Conservation (phyloP, 1,140 invertebrate species). For the Listronotus oregonensis region DNA sequence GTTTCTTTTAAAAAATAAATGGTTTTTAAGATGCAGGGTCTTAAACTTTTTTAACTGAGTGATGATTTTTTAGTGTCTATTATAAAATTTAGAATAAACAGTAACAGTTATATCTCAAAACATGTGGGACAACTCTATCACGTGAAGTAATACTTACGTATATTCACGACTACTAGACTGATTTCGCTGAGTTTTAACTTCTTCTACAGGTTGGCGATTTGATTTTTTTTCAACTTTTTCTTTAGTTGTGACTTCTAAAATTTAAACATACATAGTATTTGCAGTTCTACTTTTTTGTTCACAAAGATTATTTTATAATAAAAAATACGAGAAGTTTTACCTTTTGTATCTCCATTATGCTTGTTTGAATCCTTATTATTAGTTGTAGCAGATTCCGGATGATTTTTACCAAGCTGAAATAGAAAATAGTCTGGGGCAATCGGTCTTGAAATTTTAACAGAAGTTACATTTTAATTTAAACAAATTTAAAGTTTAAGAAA, state of each 20-base stretch:
- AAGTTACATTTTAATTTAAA: no score
- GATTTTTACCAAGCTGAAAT: conserved; percentile 42
- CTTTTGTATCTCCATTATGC: conserved; percentile 51
- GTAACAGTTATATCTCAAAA: no score
- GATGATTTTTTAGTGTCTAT: no score
- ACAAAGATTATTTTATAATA: conserved; percentile 23
- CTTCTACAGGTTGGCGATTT: conserved; percentile 11
- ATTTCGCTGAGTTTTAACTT: conserved; percentile 10
- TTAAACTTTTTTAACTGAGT: no score
- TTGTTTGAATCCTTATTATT: conserved; percentile 43
- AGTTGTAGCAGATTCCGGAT: conserved; percentile 22
- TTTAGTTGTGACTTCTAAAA: conserved; percentile 31
- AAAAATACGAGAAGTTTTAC: conserved; percentile 30
- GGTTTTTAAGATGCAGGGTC: no score
- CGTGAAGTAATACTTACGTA: neutral
- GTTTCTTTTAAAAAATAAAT: no score
- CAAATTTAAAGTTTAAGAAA: no score
- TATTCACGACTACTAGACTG: neutral
- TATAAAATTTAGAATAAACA: no score
- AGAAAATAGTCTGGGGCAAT: neutral
- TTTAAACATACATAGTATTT: neutral
- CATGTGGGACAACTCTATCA: no score
- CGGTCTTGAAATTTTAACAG: no score
- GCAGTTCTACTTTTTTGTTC: conserved; percentile 18
- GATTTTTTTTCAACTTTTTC: conserved; percentile 31